Conservation (phyloP, 2,888 invertebrate genomes). For the Drosophila algonquin region DNA sequence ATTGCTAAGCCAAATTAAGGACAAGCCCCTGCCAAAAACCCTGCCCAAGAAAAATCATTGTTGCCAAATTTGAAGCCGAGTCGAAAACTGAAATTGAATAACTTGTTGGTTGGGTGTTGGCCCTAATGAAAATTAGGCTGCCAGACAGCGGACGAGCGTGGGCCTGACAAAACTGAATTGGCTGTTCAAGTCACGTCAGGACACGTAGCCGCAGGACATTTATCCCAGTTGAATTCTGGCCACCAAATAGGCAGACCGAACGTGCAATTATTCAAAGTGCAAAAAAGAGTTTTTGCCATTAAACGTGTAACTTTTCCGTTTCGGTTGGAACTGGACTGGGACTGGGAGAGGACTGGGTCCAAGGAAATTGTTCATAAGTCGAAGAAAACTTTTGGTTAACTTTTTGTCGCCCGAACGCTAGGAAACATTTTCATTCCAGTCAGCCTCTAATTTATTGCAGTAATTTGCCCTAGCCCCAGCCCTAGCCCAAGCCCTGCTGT, state of each 20-base stretch:
- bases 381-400: conserved; percentile 62
- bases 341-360: background rate
- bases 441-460: conserved; percentile 68
- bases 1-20: conserved; percentile 35
- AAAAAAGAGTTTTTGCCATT: conserved; percentile 54
- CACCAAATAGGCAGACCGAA: conserved; percentile 52
- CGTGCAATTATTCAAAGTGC: conserved; percentile 77
- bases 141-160: conserved; percentile 47
- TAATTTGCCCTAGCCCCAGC: conserved; percentile 60
- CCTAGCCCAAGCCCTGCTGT: conserved; percentile 11
- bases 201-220: conserved; percentile 62
- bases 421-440: conserved; percentile 49
- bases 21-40: background rate
- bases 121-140: conserved; percentile 62
- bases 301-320: conserved; percentile 44
- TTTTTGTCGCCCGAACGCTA: conserved; percentile 34
- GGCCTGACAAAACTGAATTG: conserved; percentile 37
- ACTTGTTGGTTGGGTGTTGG: conserved; percentile 43
- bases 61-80: conserved; percentile 24
- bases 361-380: conserved; percentile 66
- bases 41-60: conserved; percentile 17
- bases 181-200: conserved; percentile 55
- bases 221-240: conserved; percentile 44
- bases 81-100: conserved; percentile 53
- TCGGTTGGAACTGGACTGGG: background rate